Evolutionary conservation across 2,888 invertebrate genomes (phyloP), one percentile per base, ranked within the genome.

Genomic region (Eulithis testata): DNA sequence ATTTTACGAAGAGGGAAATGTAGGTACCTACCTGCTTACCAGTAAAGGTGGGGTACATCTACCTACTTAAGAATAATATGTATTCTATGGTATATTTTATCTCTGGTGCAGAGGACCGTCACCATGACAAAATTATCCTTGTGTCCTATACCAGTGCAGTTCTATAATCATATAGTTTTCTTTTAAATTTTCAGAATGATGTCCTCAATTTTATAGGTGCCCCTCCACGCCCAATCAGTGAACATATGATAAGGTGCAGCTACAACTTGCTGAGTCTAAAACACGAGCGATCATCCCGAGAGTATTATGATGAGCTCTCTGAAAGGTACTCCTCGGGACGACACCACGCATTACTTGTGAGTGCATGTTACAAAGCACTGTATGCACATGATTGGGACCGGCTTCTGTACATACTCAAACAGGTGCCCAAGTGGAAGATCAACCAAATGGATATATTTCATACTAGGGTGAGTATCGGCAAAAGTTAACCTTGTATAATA

Each of bases 371-470:
- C 44, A 79, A 76, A 12, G 90, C 93, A 0, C 82, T 92, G 11
- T 88, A 90, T 51, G 77, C 85, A 0, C 93, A 93, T 12, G 80
- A 91, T 60, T 93, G 92, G 92, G 83, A 90, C 59, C 87, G 85
- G 62, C 71, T 92, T 2, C 58, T 87, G 21, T 90, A 85, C 67
- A 69, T 93, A 8, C 69, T 93, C 47, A 87, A 81, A 63, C 87
- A 85, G 62, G 81, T 83, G 3, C 89, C 90, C 0, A 81, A 83
- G 0, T 87, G 85, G 83, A 81, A 87, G 61, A 84, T 88, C 69
- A 60, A 70, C 1, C 64, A 49, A 78, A 58, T 73, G 51, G 27
- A 62, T n/a, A 5, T 12, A 8, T 66, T 87, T 62, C 89, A 89
- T 73, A 58, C 81, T 1, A 81, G 86, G 76, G 91, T 91, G 65